Conservation (phyloP, 2,797 vertebrate species). For the Arnoldichthys spilopterus region DNA sequence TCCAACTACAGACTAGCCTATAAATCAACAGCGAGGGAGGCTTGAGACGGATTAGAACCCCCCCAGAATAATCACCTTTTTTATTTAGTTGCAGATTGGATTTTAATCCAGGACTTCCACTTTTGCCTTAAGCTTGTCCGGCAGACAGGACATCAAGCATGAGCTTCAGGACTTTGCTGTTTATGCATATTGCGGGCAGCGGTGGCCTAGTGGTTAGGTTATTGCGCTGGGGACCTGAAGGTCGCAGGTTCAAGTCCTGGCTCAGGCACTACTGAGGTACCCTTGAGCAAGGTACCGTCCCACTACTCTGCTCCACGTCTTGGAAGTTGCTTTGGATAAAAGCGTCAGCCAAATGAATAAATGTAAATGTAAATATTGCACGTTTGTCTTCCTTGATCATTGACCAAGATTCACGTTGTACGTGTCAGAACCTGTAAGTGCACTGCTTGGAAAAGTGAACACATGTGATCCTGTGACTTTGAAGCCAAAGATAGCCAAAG, state of each 20-base stretch:
- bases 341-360: too few species aligned
- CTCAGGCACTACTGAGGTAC: too few species aligned
- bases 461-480: background rate
- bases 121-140: background rate
- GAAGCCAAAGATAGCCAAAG: background rate
- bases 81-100: constrained; percentile 1
- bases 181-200: too few species aligned
- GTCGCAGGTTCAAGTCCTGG: too few species aligned
- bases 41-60: background rate
- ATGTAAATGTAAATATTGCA: too few species aligned
- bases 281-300: too few species aligned
- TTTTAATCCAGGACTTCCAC: background rate
- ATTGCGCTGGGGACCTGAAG: too few species aligned
- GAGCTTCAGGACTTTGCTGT: background rate
- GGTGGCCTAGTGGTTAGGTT: too few species aligned
- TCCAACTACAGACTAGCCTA: background rate
- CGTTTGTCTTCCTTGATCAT: background rate
- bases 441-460: background rate
- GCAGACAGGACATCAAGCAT: background rate
- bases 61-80: background rate
- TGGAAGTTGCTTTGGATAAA: too few species aligned
- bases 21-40: constrained; percentile 2
- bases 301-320: too few species aligned
- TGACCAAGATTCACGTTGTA: background rate
- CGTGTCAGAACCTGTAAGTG: background rate